Evolutionary conservation across 2,113 vertebrate species (phyloP).

Genomic region (Ciconia maguari): DNA sequence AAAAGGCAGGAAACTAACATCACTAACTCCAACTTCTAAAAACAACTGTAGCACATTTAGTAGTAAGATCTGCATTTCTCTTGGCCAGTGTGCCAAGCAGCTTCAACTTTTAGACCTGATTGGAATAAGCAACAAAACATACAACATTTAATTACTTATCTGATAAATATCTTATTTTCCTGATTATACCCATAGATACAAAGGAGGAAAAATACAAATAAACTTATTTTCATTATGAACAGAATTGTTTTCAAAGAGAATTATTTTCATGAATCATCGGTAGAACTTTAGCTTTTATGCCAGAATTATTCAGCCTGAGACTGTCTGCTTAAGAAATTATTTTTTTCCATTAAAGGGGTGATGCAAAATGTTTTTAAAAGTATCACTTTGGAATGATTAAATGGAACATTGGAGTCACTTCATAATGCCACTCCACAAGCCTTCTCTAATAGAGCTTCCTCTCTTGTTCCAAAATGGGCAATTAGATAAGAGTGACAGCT

Average conservation of each 20-base stretch:
- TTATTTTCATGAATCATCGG: neutral
- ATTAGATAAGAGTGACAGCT: neutral
- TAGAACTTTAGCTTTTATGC: neutral
- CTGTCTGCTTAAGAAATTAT: neutral
- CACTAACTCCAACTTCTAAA: neutral
- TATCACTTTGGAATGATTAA: neutral
- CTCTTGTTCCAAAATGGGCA: neutral
- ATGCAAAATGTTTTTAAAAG: constrained; percentile 7
- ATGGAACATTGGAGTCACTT: neutral
- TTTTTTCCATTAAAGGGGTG: neutral
- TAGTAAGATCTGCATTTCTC: neutral
- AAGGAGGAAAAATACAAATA: neutral
- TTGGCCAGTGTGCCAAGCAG: neutral
- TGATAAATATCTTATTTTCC: neutral
- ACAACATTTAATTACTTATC: neutral
- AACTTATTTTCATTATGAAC: neutral
- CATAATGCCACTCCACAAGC: neutral
- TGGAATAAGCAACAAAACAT: neutral
- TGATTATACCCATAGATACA: neutral
- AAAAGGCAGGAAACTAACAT: neutral
- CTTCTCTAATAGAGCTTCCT: neutral
- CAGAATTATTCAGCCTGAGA: neutral
- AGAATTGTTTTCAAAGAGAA: neutral
- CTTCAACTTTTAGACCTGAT: neutral
- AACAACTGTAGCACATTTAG: neutral